Evolutionary conservation across 2,113 vertebrate genomes (phyloP), one percentile per base, ranked within the genome.

Genomic region (Callithrix jacchus): DNA sequence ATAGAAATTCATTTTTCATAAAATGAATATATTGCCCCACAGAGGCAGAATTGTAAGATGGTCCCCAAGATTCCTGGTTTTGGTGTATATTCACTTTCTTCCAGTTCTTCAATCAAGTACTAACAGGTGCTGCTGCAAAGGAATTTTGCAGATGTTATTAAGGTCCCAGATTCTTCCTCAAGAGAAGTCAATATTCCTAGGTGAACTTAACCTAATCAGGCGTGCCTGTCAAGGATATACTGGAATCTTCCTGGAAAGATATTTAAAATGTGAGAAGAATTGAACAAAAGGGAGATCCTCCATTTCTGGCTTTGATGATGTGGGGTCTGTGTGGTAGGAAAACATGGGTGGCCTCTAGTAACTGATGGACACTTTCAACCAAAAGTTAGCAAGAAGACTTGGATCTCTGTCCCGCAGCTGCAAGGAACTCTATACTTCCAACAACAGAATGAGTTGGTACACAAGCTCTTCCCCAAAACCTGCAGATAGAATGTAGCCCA

Each of bases 331-430:
- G 7, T 23, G 1, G 37, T 25, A n/a, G 37, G 21, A 12, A 21
- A 20, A 8, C 9, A 7, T 0, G 1, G 32, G 14, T 37, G 10
- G 13, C 7, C 12, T 40, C 32, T 84, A 25, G 3, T 13, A 80
- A 37, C 12, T 25, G 8, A 21, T 11, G 27, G 5, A 56, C 6
- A 45, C 47, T 7, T 2, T 37, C 10, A 52, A 23, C 6, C 23
- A 49, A 64, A 20, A 74, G 9, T n/a, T 14, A 54, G 8, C 1
- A 17, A 77, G 58, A 61, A 73, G 80, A n/a, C 20, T 45, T 54
- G 5, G 1, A 87, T 35, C 6, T 56, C 17, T 27, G 23, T 37
- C 20, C 82, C 30, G 35, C 17, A 54, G 11, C 52, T 77, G 10
- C 45, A 85, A 66, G 54, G n/a, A 80, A 27, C 14, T 85, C 8